Evolutionary conservation across 1,140 invertebrate genomes (phyloP).

Genomic region (Calycopis cecrops): DNA sequence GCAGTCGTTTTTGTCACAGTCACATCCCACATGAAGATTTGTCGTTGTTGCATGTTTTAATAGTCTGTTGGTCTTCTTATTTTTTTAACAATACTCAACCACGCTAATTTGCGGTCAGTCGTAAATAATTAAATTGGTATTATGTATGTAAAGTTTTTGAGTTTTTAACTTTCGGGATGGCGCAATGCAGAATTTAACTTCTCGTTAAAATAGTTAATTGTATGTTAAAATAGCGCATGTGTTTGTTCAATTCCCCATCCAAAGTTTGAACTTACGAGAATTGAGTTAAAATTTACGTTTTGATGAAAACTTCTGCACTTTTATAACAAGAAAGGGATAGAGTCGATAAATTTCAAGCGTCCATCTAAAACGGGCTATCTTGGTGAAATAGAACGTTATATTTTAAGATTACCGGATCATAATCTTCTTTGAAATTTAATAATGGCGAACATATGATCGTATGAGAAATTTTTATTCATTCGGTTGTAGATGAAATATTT

Average conservation of each 20-base stretch:
- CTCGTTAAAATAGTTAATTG: slow-evolving; percentile 44
- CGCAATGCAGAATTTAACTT: slow-evolving; percentile 52
- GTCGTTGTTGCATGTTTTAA: no score
- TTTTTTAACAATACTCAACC: no score
- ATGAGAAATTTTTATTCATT: slow-evolving; percentile 4
- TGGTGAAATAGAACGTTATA: slow-evolving; percentile 51
- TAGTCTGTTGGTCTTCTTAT: no score
- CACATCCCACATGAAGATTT: no score
- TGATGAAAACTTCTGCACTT: slow-evolving; percentile 50
- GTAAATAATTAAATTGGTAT: background rate
- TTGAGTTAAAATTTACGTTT: slow-evolving; percentile 44
- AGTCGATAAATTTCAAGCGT: slow-evolving; percentile 55
- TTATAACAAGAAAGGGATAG: slow-evolving; percentile 41
- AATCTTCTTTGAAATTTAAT: slow-evolving; percentile 64
- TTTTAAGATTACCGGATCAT: slow-evolving; percentile 57
- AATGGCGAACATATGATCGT: slow-evolving; percentile 37
- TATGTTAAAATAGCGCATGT: slow-evolving; percentile 34
- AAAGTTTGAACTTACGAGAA: slow-evolving; percentile 34
- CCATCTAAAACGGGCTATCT: slow-evolving; percentile 44
- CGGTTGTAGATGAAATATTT: background rate
- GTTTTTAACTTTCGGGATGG: slow-evolving; percentile 38
- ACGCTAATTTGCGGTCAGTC: background rate
- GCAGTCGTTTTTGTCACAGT: no score
- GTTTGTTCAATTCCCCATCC: slow-evolving; percentile 32
- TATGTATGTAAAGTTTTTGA: slow-evolving; percentile 39